phyloP scores from a whole-genome alignment of 2,113 vertebrate species.

The Vulpes vulpes region DNA sequence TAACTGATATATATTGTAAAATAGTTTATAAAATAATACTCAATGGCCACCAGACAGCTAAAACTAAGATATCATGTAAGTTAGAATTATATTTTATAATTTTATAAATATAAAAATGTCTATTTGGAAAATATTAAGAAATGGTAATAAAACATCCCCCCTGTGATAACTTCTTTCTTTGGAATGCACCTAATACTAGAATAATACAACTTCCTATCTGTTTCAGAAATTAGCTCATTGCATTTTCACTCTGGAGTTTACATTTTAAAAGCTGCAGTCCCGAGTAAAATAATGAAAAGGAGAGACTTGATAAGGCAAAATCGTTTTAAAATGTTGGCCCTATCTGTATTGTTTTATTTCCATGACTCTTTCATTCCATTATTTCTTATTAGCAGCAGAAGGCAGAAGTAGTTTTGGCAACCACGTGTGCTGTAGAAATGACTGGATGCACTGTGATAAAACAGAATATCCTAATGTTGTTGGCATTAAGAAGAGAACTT shows the following conservation, averaged over 20 bases:
- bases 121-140: neutral
- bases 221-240: neutral
- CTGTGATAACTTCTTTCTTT: neutral
- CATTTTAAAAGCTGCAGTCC: neutral
- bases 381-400: neutral
- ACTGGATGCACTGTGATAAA: neutral
- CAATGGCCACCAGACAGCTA: neutral
- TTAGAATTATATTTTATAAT: neutral
- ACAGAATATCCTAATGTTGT: neutral
- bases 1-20: neutral
- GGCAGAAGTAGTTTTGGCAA: neutral
- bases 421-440: neutral
- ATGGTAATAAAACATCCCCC: neutral
- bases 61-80: neutral
- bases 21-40: neutral
- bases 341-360: neutral
- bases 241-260: neutral
- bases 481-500: neutral
- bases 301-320: neutral
- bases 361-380: neutral
- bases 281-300: constrained; percentile 16
- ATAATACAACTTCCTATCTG: neutral
- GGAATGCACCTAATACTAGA: neutral
- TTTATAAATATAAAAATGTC: neutral
- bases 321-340: neutral